Percentiles rank a stretch among this genome's conserved stretches.
Conservation (phyloP, 1,140 invertebrate genomes). For the Tribolium madens region DNA sequence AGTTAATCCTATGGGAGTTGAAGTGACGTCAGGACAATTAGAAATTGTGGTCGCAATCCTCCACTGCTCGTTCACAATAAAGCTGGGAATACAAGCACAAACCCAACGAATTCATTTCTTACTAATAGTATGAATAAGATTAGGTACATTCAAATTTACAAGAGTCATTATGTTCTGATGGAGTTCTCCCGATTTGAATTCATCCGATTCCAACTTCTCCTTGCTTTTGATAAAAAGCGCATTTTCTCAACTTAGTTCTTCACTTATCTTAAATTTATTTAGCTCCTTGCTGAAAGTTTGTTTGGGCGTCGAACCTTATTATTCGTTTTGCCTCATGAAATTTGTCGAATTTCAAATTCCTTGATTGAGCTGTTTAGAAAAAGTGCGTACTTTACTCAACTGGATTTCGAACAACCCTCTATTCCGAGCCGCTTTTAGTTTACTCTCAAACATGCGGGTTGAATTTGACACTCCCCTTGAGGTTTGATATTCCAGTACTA, state of each 20-base stretch:
- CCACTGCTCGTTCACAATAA: constrained; percentile 44
- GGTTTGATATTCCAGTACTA: constrained; percentile 41
- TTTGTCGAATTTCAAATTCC: constrained; percentile 26
- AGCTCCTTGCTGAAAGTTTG: constrained; percentile 18
- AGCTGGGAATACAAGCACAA: constrained; percentile 27
- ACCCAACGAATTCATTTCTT: constrained; percentile 29
- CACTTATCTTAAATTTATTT: constrained; percentile 12
- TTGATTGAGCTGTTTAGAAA: constrained; percentile 36
- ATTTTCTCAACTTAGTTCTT: constrained; percentile 18
- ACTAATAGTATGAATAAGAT: constrained; percentile 28
- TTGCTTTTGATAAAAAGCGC: constrained; percentile 14
- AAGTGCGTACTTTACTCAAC: constrained; percentile 33
- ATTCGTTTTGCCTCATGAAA: constrained; percentile 9
- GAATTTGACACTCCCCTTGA: constrained; percentile 45
- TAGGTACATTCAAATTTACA: constrained; percentile 32
- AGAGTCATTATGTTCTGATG: constrained; percentile 21
- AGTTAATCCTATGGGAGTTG: constrained; percentile 53
- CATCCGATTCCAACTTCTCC: constrained; percentile 9
- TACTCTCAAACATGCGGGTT: constrained; percentile 44
- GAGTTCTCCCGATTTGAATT: constrained; percentile 9
- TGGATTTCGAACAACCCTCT: constrained; percentile 23
- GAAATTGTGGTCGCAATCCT: constrained; percentile 53
- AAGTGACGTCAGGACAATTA: constrained; percentile 56
- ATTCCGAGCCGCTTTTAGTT: constrained; percentile 13
- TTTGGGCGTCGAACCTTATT: constrained; percentile 11